phyloP scores from a whole-genome alignment of 2,797 vertebrate species.

The Corythornis leucogaster region DNA sequence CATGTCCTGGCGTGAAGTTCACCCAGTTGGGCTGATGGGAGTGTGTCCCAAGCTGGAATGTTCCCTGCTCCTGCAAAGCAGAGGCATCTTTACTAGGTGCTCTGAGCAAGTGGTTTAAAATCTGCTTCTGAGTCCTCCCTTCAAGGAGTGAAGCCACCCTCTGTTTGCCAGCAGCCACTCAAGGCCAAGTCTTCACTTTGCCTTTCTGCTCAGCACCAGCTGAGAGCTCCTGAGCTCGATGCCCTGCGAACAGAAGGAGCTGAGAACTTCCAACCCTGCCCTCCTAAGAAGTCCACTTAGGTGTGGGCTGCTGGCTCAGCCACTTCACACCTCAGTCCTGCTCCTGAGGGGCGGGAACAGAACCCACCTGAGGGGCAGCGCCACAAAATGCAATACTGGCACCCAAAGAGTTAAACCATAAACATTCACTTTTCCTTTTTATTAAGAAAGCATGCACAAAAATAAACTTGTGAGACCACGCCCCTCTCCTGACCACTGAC shows the following conservation, averaged over 20 bases:
- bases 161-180: neutral
- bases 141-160: neutral
- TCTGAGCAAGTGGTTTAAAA: neutral
- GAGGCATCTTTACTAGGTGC: neutral
- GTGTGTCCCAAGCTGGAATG: neutral
- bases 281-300: neutral
- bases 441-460: constrained; percentile 87
- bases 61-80: neutral
- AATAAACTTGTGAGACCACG: constrained; percentile 79
- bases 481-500: constrained; percentile 66
- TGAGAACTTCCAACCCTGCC: neutral
- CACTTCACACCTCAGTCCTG: neutral
- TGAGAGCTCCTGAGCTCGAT: neutral
- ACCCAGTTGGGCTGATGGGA: too few species aligned
- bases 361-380: neutral
- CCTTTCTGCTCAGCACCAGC: fast-evolving
- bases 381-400: constrained; percentile 29
- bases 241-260: neutral
- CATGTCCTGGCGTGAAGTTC: neutral
- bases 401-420: constrained; percentile 69
- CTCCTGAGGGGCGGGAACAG: neutral
- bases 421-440: constrained; percentile 79
- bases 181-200: neutral
- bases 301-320: neutral
- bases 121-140: neutral